Percentiles rank a stretch among this genome's conserved stretches.
Evolutionary conservation across 2,113 vertebrate species (phyloP).

Genomic region (Dermatemys mawii): DNA sequence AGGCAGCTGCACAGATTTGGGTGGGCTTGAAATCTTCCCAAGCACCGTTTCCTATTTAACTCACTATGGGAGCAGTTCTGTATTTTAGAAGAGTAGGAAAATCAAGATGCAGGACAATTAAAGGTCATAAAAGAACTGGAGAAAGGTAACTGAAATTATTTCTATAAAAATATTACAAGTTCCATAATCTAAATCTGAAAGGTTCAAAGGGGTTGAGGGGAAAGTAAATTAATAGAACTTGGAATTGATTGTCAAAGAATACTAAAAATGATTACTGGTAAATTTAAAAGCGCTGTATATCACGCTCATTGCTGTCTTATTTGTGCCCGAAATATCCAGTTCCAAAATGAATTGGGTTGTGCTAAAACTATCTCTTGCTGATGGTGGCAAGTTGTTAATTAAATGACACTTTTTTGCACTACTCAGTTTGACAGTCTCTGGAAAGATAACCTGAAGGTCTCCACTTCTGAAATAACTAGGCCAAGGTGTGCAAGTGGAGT

Average conservation of each 20-base stretch:
- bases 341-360: constrained; percentile 51
- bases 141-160: constrained; percentile 59
- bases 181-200: constrained; percentile 43
- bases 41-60: neutral
- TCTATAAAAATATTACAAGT: constrained; percentile 29
- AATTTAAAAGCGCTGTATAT: constrained; percentile 59
- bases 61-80: neutral
- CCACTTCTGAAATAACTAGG: constrained; percentile 27
- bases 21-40: neutral
- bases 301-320: neutral
- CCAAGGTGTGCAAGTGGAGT: neutral
- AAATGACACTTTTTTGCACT: constrained; percentile 43
- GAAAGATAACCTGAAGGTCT: constrained; percentile 38
- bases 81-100: neutral
- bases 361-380: constrained; percentile 67
- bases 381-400: constrained; percentile 69
- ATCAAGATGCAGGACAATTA: constrained; percentile 1
- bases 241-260: constrained; percentile 67
- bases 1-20: neutral
- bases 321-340: constrained; percentile 54
- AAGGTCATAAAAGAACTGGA: neutral
- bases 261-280: constrained; percentile 55
- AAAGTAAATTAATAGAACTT: constrained; percentile 34
- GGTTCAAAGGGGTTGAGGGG: neutral
- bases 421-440: constrained; percentile 28